Evolutionary conservation across 2,888 invertebrate species (phyloP), one percentile per base, ranked within the genome.

Genomic region (Galerucella pusilla): DNA sequence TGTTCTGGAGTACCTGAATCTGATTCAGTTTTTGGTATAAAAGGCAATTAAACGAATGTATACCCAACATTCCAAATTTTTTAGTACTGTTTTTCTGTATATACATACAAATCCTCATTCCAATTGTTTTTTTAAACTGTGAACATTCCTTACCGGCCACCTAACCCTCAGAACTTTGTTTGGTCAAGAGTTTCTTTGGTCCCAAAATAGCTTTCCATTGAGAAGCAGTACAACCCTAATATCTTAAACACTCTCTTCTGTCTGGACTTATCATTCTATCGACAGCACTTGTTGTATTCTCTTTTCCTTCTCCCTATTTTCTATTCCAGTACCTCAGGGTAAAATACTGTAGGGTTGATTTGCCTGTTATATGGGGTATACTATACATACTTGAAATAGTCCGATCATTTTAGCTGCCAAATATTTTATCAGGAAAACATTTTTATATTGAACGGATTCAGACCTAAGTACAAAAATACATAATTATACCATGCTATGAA

Each of bases 211-310:
- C 66, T 70, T 70, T 66, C 54, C 68, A 45, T 66, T 70, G 54
- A 42, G 66, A 70, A 74, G 71, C 70, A 61, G 71, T 54, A 59
- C 54, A 67, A 65, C 70, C 65, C 67, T 67, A 67, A 74, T 74
- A 71, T 67, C 70, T 66, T 71, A 74, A 70, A 49, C 74, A 67
- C 74, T 67, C 74, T 71, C 74, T 20, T 28, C 2, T 70, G 61
- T 67, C 67, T 54, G 65, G 61, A 67, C 54, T 57, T 61, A 70
- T 66, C 70, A 61, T 71, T 74, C 35, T 57, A 63, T 71, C 71
- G 71, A 16, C 45, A 52, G 70, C 74, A 71, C 71, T 74, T 74
- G 74, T 74, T 35, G 57, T 73, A 61, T 61, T 11, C 64, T 70
- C 57, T 60, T 49, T 52, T 59, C 16, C 49, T 54, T 52, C 59